Conservation (phyloP, 1,140 invertebrate genomes). For the Lordiphosa mommai region DNA sequence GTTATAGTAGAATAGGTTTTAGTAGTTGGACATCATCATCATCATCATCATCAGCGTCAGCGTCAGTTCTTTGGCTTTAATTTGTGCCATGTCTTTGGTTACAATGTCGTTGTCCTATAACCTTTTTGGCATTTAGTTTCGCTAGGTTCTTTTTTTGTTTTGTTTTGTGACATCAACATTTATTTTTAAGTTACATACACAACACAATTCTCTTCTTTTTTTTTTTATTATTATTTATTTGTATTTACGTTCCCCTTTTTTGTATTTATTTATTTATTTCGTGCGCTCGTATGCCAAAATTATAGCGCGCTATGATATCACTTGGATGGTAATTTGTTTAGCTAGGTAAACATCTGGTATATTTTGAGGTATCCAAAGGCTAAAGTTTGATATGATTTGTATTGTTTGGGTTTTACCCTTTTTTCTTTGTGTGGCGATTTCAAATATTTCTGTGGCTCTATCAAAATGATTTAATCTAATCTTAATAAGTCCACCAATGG, state of each 20-base stretch:
- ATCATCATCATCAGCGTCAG: constrained; percentile 9
- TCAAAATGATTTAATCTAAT: constrained; percentile 5
- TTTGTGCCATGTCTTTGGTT: constrained; percentile 23
- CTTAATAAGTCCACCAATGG: not conserved
- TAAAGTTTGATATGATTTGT: not conserved
- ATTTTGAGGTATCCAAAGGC: not conserved
- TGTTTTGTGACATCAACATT: constrained; percentile 69
- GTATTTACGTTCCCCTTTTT: constrained; percentile 44
- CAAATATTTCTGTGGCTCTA: not conserved
- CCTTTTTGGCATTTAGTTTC: constrained; percentile 45
- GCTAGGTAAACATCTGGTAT: constrained; percentile 21
- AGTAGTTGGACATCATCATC: constrained; percentile 12
- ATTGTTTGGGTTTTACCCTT: not conserved
- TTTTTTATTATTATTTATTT: constrained; percentile 14
- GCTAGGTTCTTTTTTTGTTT: constrained; percentile 16
- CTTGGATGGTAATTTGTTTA: constrained; percentile 60
- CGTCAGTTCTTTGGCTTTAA: constrained; percentile 13
- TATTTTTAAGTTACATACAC: constrained; percentile 66
- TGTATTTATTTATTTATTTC: constrained; percentile 58
- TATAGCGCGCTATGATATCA: constrained; percentile 66
- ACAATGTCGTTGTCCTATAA: constrained; percentile 70
- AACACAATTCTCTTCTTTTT: constrained; percentile 21
- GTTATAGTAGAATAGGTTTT: constrained; percentile 30
- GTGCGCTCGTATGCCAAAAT: constrained; percentile 57
- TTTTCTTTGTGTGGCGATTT: not conserved